phyloP scores from a whole-genome alignment of 2,888 invertebrate genomes.

The Cylindroiulus punctatus region DNA sequence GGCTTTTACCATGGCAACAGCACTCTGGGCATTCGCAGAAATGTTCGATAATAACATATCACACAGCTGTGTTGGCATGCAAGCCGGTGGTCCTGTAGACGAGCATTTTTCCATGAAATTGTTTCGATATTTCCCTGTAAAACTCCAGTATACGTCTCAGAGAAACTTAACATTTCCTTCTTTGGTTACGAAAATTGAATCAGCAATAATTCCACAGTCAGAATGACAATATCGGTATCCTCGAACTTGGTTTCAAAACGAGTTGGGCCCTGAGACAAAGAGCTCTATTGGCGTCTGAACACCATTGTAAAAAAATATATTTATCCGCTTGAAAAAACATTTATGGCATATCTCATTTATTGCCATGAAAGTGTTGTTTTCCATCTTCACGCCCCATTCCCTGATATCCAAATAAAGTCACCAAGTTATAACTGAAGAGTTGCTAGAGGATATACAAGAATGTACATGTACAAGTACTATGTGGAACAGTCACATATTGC shows the following conservation, averaged over 20 bases:
- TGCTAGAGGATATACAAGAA: neutral
- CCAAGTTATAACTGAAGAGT: neutral
- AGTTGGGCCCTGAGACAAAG: neutral
- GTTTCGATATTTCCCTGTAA: neutral
- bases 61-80: slow-evolving; percentile 41
- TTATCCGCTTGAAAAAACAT: neutral
- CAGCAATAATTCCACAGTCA: neutral
- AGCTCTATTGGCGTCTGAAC: neutral
- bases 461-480: no score
- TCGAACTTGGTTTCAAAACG: neutral
- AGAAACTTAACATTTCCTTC: neutral
- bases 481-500: no score
- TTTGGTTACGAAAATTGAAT: neutral
- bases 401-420: neutral
- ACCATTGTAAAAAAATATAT: neutral
- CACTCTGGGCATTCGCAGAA: slow-evolving; percentile 35
- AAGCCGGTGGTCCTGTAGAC: neutral
- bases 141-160: neutral
- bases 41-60: slow-evolving; percentile 39
- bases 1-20: slow-evolving; percentile 39
- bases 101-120: neutral
- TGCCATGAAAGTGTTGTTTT: neutral
- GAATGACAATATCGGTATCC: neutral
- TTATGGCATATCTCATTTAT: neutral
- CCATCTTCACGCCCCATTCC: neutral